Evolutionary conservation across 2,113 vertebrate species (phyloP), one percentile per base, ranked within the genome.

Genomic region (Craseonycteris thonglongyai): DNA sequence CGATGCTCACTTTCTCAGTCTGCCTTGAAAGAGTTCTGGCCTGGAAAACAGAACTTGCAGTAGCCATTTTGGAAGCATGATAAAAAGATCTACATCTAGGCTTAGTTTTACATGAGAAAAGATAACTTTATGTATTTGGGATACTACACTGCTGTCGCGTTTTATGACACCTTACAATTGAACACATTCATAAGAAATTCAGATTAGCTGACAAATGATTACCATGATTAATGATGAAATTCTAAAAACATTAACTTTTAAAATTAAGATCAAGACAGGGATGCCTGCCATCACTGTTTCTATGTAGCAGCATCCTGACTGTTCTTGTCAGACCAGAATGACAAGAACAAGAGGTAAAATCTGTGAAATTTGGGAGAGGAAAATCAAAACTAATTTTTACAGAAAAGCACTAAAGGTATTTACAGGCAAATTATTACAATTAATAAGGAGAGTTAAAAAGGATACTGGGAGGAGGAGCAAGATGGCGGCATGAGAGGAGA

Each of bases 191-290:
- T 59, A 69, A 81, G 76, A 90, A n/a, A 75, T 88, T 24, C 2
- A 90, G 66, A 49, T 89, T 79, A 90, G 54, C 33, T 47, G 79
- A 90, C 49, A 80, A 81, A 58, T 74, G 58, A 93, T 68, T 88
- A 40, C 49, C 65, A 45, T 78, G 84, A 91, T 94, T 76, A 95
- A 93, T 93, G 45, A 59, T 85, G 45, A 61, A 82, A 78, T 95
- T 86, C 88, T 16, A 82, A 22, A 85, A 93, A 59, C n/a, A 94
- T 54, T 85, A 79, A 15, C 26, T 80, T 90, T 95, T 85, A 91
- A 92, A 95, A 40, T 87, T 92, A 78, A 96, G 45, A 63, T 51
- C 74, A 51, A 56, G 68, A 14, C 47, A 87, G 69, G 35, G 6
- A 59, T 82, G 42, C 12, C 80, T 92, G 28, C 15, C 42, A 65